These are phyloP conservation scores for Tachuris rubrigastra DNA, from an alignment of 2,113 vertebrate species.

Conservation along the genomic window DNA sequence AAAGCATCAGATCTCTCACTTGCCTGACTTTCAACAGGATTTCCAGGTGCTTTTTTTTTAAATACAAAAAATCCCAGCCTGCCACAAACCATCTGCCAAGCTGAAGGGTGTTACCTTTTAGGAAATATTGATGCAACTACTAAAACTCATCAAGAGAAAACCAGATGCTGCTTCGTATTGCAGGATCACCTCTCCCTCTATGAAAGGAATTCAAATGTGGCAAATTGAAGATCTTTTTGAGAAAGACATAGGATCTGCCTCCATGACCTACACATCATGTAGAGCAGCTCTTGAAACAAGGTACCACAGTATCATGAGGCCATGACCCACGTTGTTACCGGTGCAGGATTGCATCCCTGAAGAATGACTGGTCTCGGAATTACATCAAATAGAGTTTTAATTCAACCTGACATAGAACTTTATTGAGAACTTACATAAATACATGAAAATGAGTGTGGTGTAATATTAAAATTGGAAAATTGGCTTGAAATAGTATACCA, in stretches of 20 bases:
- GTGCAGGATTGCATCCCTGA: background rate
- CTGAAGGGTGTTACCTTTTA: conserved; percentile 15
- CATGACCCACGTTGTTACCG: background rate
- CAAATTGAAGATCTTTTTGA: background rate
- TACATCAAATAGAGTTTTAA: background rate
- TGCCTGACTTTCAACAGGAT: background rate
- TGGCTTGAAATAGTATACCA: background rate
- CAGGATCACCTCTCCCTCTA: background rate
- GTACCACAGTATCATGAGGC: accelerated
- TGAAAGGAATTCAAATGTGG: background rate
- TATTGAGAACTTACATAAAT: background rate
- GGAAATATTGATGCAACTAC: background rate
- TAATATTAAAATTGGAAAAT: conserved; percentile 26
- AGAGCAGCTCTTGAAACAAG: background rate
- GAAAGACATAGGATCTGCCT: background rate
- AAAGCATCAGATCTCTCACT: background rate
- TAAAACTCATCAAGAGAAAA: background rate
- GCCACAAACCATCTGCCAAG: background rate
- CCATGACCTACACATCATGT: background rate
- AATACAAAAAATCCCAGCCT: background rate
- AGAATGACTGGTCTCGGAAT: background rate
- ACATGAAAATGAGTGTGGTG: background rate
- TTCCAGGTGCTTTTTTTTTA: background rate
- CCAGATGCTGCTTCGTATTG: background rate
- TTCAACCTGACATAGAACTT: background rate